A percentile compares a stretch with the other conserved stretches of the same genome.
Conservation (phyloP, 2,888 invertebrate genomes). For the Apamea crenata region DNA sequence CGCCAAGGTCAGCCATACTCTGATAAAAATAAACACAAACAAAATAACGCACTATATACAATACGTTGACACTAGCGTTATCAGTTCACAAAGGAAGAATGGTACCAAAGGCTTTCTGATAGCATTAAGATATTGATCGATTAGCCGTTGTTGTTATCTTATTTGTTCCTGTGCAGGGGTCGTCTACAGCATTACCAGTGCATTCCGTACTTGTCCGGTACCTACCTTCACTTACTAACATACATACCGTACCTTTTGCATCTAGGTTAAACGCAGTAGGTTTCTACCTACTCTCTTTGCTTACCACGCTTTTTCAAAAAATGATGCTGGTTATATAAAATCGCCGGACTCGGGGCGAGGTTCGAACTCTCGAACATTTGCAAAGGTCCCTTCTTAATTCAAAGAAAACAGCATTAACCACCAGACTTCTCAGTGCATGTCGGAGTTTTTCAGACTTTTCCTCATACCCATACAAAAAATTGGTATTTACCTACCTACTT, state of each 20-base stretch:
- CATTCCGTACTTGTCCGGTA: not conserved
- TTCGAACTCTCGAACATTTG: not conserved
- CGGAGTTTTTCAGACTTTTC: not conserved
- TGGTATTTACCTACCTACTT: not conserved
- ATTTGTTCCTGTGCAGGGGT: not conserved
- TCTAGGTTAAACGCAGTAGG: not conserved
- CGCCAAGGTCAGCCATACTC: conserved; percentile 65
- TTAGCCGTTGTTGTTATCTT: conserved; percentile 7
- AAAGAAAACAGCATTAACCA: not conserved
- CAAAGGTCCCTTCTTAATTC: not conserved
- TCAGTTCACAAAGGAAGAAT: conserved; percentile 41
- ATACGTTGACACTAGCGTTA: conserved; percentile 27
- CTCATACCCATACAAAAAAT: not conserved
- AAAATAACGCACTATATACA: conserved; percentile 31
- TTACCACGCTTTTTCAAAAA: not conserved
- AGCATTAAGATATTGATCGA: conserved; percentile 13
- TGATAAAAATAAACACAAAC: conserved; percentile 72
- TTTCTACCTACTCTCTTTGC: not conserved
- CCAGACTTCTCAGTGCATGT: not conserved
- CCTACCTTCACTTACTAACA: not conserved
- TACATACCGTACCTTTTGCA: not conserved
- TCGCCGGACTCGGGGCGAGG: too few species aligned
- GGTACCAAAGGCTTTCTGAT: conserved; percentile 10
- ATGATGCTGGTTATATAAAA: not conserved
- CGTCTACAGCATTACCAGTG: not conserved